Conservation (phyloP, 2,113 vertebrate genomes). For the Hydrochoerus hydrochaeris region DNA sequence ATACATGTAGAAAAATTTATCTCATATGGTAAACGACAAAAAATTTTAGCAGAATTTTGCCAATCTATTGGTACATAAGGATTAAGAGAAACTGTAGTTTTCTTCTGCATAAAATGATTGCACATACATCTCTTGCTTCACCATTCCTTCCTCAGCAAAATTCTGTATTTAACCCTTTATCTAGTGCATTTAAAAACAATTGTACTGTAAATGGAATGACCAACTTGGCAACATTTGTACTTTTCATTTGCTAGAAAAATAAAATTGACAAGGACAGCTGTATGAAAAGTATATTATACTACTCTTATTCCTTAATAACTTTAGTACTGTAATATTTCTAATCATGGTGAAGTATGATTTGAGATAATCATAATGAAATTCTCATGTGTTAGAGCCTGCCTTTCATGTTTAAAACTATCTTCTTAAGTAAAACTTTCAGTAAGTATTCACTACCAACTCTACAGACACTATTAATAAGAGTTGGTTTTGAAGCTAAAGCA, state of each 20-base stretch:
- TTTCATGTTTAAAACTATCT: slow-evolving; percentile 58
- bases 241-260: slow-evolving; percentile 55
- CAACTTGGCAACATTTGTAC: slow-evolving; percentile 56
- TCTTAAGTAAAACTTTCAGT: slow-evolving; percentile 33
- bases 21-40: slow-evolving; percentile 72
- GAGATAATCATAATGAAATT: slow-evolving; percentile 59
- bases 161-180: slow-evolving; percentile 63
- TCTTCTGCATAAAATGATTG: slow-evolving; percentile 67
- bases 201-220: slow-evolving; percentile 73
- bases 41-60: slow-evolving; percentile 83
- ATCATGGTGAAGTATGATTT: slow-evolving; percentile 54
- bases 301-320: slow-evolving; percentile 56
- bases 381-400: background rate
- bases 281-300: slow-evolving; percentile 18
- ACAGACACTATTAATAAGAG: slow-evolving; percentile 6
- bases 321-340: slow-evolving; percentile 67
- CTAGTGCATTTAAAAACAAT: slow-evolving; percentile 61
- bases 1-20: slow-evolving; percentile 73
- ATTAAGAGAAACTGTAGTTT: slow-evolving; percentile 79
- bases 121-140: slow-evolving; percentile 56
- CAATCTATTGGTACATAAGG: slow-evolving; percentile 64
- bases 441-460: slow-evolving; percentile 39
- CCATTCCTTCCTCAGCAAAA: slow-evolving; percentile 62
- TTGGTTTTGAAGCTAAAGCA: background rate
- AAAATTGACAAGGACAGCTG: slow-evolving; percentile 25